These are phyloP conservation scores for Venusia cambrica DNA, from an alignment of 2,888 invertebrate species.

Conservation along the genomic window DNA sequence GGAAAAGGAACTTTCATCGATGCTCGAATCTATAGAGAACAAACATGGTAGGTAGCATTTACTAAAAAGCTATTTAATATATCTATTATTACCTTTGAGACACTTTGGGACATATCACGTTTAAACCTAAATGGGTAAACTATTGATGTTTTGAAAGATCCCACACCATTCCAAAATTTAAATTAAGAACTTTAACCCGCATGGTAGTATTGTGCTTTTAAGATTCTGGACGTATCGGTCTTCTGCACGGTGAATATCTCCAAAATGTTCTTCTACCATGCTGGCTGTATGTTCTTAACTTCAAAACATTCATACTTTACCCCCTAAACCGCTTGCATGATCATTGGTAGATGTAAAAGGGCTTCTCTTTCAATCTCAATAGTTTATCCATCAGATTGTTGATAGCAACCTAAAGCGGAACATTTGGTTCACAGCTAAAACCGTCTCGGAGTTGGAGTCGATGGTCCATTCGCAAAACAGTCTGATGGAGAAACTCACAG, in stretches of 20 bases:
- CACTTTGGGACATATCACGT: conserved; percentile 27
- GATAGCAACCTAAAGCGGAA: conserved; percentile 65
- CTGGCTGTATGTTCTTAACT: too few species aligned
- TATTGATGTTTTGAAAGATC: conserved; percentile 78
- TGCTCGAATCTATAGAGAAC: conserved; percentile 89
- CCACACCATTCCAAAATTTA: conserved; percentile 29
- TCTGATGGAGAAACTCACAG: conserved; percentile 95
- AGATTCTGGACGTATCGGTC: too few species aligned
- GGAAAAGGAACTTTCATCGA: conserved; percentile 87
- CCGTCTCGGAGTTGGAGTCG: conserved; percentile 93
- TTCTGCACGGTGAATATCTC: too few species aligned
- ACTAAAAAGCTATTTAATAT: not conserved
- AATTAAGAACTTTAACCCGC: too few species aligned
- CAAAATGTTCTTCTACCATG: too few species aligned
- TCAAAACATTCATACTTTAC: conserved; percentile 80
- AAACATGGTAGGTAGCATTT: conserved; percentile 87
- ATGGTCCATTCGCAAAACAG: conserved; percentile 95
- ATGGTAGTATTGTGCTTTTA: too few species aligned
- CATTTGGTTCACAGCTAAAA: conserved; percentile 87
- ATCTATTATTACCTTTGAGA: conserved; percentile 20
- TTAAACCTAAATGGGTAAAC: conserved; percentile 72
- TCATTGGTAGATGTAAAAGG: conserved; percentile 66
- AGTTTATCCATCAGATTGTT: conserved; percentile 86
- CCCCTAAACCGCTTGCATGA: conserved; percentile 71
- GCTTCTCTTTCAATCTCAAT: conserved; percentile 77